Conservation (phyloP, 1,140 invertebrate species). For the Drosophila athabasca region DNA sequence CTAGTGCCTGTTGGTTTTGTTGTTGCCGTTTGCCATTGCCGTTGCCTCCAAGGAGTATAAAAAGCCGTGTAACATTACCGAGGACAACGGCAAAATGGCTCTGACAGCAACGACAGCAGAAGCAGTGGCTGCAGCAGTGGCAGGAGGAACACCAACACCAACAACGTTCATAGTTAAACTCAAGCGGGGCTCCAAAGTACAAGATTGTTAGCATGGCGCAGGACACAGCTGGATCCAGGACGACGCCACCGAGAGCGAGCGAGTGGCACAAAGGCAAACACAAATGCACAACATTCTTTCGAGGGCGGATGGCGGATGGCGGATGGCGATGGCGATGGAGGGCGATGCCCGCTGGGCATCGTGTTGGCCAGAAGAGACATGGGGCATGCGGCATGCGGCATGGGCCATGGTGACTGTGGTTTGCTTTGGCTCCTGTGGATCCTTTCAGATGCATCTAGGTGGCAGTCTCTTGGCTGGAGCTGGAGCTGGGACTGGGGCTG, state of each 20-base stretch:
- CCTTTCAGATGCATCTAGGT: slow-evolving; percentile 34
- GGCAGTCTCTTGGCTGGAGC: slow-evolving; percentile 4
- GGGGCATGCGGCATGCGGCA: background rate
- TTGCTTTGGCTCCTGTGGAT: slow-evolving; percentile 43
- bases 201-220: slow-evolving; percentile 63
- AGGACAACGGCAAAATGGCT: slow-evolving; percentile 63
- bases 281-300: slow-evolving; percentile 69
- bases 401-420: slow-evolving; percentile 33
- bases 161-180: slow-evolving; percentile 56
- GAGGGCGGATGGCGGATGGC: slow-evolving; percentile 1
- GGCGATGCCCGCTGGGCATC: slow-evolving; percentile 47
- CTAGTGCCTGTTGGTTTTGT: slow-evolving; percentile 27
- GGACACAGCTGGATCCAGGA: slow-evolving; percentile 46
- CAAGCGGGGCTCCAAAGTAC: slow-evolving; percentile 56
- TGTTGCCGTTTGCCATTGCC: slow-evolving; percentile 23
- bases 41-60: slow-evolving; percentile 48
- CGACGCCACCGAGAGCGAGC: slow-evolving; percentile 19
- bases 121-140: slow-evolving; percentile 31
- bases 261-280: slow-evolving; percentile 62
- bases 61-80: slow-evolving; percentile 54
- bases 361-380: slow-evolving; percentile 30
- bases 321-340: slow-evolving; percentile 1
- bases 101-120: slow-evolving; percentile 48
- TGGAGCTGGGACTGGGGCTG: background rate
- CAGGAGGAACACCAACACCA: slow-evolving; percentile 41